Conservation (phyloP, 2,113 vertebrate genomes). For the Parus major region DNA sequence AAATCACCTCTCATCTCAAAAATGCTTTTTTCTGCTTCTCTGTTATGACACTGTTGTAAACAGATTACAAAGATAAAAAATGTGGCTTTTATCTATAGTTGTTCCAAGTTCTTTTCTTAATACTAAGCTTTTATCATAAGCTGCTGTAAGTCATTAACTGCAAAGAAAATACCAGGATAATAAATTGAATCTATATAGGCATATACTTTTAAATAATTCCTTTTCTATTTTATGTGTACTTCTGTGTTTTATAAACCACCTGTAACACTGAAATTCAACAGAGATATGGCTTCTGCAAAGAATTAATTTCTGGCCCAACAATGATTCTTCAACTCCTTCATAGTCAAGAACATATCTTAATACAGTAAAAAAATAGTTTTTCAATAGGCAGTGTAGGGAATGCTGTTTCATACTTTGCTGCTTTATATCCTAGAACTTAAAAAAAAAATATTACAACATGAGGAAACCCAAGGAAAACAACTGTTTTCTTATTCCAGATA, state of each 20-base stretch:
- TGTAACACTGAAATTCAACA: not conserved
- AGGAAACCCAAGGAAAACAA: not conserved
- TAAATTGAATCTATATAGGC: not conserved
- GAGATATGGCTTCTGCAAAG: not conserved
- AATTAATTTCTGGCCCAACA: not conserved
- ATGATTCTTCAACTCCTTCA: not conserved
- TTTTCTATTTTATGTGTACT: not conserved
- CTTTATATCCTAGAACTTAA: not conserved
- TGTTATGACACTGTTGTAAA: not conserved
- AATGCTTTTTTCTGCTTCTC: not conserved
- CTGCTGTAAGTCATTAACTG: not conserved
- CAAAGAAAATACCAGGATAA: not conserved
- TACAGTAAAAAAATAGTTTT: not conserved
- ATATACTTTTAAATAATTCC: not conserved
- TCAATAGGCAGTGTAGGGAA: not conserved
- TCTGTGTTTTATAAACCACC: not conserved
- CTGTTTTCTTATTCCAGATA: not conserved
- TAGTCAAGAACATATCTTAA: not conserved
- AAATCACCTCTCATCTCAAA: not conserved
- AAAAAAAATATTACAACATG: not conserved
- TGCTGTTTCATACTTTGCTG: not conserved
- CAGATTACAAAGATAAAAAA: not conserved
- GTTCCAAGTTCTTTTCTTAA: not conserved
- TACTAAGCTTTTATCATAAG: not conserved
- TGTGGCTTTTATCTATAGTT: not conserved